A percentile compares a stretch with the other conserved stretches of the same genome.
Evolutionary conservation across 2,888 invertebrate species (phyloP).

Genomic region (Synanthedon myopaeformis): DNA sequence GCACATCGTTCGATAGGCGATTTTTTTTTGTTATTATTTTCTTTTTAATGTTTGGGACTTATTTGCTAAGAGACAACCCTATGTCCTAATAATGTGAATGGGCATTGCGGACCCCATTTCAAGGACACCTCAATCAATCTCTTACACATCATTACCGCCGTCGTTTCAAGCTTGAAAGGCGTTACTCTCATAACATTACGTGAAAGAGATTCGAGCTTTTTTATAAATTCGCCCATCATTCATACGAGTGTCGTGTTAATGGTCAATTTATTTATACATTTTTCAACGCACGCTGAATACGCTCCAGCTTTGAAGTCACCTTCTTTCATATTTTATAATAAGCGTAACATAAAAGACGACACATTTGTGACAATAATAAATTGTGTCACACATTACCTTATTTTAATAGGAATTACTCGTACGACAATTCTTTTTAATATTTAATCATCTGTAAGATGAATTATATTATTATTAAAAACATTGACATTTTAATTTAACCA

Average conservation of each 20-base stretch:
- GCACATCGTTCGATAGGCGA: too few relatives aligned
- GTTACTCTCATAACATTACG: constrained; percentile 18
- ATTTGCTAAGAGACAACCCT: too few relatives aligned
- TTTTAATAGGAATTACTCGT: constrained; percentile 1
- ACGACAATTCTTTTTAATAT: too few relatives aligned
- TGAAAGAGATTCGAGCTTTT: constrained; percentile 15
- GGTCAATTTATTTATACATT: constrained; percentile 16
- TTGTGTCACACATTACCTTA: constrained; percentile 3
- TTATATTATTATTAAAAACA: too few relatives aligned
- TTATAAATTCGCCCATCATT: constrained; percentile 13
- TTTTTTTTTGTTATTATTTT: too few relatives aligned
- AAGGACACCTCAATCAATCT: constrained; percentile 26
- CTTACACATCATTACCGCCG: constrained; percentile 32
- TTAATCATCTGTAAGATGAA: too few relatives aligned
- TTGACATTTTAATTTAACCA: too few relatives aligned
- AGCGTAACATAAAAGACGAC: constrained; percentile 6
- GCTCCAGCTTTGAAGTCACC: not conserved
- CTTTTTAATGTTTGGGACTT: too few relatives aligned
- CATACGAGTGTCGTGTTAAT: constrained; percentile 15
- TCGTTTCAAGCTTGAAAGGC: constrained; percentile 31
- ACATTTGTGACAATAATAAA: constrained; percentile 8
- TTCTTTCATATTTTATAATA: not conserved
- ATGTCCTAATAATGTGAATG: constrained; percentile 5
- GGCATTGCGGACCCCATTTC: constrained; percentile 1
- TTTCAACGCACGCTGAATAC: constrained; percentile 11